Evolutionary conservation across 2,888 invertebrate genomes (phyloP), one percentile per base, ranked within the genome.

Genomic region (Cylindroiulus punctatus): DNA sequence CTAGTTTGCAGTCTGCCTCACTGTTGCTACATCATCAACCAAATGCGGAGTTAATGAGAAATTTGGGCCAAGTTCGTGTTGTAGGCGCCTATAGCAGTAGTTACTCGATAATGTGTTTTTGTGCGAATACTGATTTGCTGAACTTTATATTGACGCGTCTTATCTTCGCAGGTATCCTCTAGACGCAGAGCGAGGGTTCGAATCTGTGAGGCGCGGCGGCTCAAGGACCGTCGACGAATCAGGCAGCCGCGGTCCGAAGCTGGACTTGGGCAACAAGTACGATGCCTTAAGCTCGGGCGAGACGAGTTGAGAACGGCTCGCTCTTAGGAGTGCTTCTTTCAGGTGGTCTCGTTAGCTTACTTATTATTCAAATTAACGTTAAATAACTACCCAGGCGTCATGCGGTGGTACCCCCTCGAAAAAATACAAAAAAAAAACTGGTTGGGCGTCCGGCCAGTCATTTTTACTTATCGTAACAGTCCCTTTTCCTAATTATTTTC

Each of bases 191-290:
- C 76, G 81, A 81, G 86, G 86, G 19, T 87, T 87, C 57, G 87
- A 87, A 85, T 82, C 86, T 36, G 87, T 87, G 40, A 87, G 83
- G 87, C 86, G 86, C 65, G 87, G 87, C 42, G 44, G 42, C 19
- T 85, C 83, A 3, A 30, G 86, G 17, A 83, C 85, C 8, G 65
- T 32, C 12, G 87, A 87, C 85, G 86, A 86, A 22, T 26, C 84
- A 17, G 57, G 36, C 8, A 85, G 87, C 32, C 86, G 86, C 89
- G 92, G 92, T 84, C 92, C 93, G 81, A 89, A 93, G 88, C 90
- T 94, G 81, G 92, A 92, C 32, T 91, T 94, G 89, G 94, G 93
- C 88, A 94, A 94, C 91, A 94, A 94, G 90, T 94, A 92, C 89
- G 93, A 93, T 89, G 93, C 94, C 88, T 91, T 94, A 22, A 92